phyloP scores from a whole-genome alignment of 2,888 invertebrate species.

The Chrysomela aeneicollis region DNA sequence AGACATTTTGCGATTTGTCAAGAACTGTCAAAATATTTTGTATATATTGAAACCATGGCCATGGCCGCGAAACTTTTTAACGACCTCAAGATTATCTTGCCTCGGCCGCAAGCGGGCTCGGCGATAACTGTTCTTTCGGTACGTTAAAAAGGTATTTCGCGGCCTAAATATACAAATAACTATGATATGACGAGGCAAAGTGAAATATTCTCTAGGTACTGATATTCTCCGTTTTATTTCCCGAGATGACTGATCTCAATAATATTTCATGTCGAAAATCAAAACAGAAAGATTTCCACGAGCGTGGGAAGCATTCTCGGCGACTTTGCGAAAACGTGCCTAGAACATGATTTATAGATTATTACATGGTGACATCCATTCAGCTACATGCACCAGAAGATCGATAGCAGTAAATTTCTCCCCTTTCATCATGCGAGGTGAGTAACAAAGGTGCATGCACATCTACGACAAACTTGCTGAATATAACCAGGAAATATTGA shows the following conservation, averaged over 20 bases:
- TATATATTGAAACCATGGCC: too few relatives aligned
- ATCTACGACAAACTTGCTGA: too few relatives aligned
- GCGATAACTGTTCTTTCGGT: too few relatives aligned
- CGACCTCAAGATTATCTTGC: too few relatives aligned
- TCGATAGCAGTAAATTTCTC: slow-evolving; percentile 3
- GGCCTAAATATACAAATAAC: too few relatives aligned
- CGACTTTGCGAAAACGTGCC: not conserved
- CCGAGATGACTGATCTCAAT: not conserved
- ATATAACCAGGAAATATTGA: too few relatives aligned
- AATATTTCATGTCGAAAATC: not conserved
- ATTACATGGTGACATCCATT: slow-evolving; percentile 7
- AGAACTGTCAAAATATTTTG: too few relatives aligned
- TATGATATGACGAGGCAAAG: not conserved
- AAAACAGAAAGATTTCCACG: not conserved
- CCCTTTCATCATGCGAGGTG: not conserved
- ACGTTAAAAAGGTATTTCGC: too few relatives aligned
- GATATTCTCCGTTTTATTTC: not conserved
- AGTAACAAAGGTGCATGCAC: not conserved
- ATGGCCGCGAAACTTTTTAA: too few relatives aligned
- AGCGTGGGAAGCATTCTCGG: not conserved
- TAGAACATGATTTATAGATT: slow-evolving; percentile 1
- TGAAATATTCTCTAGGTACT: not conserved
- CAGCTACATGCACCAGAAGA: not conserved
- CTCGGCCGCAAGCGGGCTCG: too few relatives aligned
- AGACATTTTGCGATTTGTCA: too few relatives aligned